Conservation (phyloP, 2,113 vertebrate species). For the Acanthochromis polyacanthus region DNA sequence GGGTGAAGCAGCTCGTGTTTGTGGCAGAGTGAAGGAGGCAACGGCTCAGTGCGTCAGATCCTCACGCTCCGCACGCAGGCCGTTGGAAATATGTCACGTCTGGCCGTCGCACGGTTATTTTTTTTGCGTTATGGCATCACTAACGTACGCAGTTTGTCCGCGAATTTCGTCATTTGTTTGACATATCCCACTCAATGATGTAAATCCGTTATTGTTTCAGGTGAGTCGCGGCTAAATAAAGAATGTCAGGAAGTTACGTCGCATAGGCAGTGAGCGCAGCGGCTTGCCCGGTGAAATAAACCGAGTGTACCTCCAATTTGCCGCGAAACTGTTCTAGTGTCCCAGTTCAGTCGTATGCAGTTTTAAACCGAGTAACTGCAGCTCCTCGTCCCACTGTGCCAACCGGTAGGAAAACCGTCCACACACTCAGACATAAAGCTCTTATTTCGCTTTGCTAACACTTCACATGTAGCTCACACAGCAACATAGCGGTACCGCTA, state of each 20-base stretch:
- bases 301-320: constrained; percentile 42
- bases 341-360: neutral
- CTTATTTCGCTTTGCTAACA: neutral
- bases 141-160: neutral
- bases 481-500: neutral
- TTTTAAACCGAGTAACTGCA: neutral
- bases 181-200: neutral
- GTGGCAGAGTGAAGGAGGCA: constrained; percentile 36
- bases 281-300: constrained; percentile 45
- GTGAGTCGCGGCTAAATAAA: neutral
- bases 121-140: neutral
- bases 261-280: fast-evolving
- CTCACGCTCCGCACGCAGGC: constrained; percentile 46
- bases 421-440: fast-evolving
- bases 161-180: neutral
- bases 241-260: neutral
- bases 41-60: constrained; percentile 51
- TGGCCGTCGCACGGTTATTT: neutral
- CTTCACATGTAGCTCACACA: neutral
- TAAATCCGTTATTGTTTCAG: fast-evolving
- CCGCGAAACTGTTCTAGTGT: constrained; percentile 53
- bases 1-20: constrained; percentile 49
- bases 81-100: constrained; percentile 59
- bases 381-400: neutral
- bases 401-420: constrained; percentile 28